Percentiles rank a stretch among this genome's conserved stretches.
phyloP scores from a whole-genome alignment of 2,888 invertebrate genomes.

The Chelonus formosanus region DNA sequence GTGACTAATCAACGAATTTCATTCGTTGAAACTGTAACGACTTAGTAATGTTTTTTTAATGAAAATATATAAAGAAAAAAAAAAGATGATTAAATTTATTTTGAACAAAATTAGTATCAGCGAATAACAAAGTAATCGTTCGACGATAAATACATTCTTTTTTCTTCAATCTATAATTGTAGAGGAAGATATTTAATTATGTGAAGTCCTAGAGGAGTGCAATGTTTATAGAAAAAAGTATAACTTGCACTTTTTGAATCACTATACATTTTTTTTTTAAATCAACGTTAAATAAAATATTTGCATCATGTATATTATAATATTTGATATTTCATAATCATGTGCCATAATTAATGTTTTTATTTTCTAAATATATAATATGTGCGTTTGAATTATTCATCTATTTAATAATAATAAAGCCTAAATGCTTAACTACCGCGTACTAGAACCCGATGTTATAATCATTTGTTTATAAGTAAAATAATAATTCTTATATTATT shows the following conservation, averaged over 20 bases:
- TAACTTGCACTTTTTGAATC: slow-evolving; percentile 17
- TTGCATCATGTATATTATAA: slow-evolving; percentile 51
- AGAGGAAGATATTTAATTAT: neutral
- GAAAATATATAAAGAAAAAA: too few species aligned
- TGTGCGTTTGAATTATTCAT: slow-evolving; percentile 34
- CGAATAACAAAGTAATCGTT: neutral
- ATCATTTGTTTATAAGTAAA: slow-evolving; percentile 52
- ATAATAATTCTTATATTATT: slow-evolving; percentile 53
- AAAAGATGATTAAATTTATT: too few species aligned
- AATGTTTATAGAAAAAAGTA: slow-evolving; percentile 20
- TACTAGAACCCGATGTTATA: slow-evolving; percentile 58
- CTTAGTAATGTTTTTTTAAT: too few species aligned
- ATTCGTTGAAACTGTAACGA: too few species aligned
- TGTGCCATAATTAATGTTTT: slow-evolving; percentile 28
- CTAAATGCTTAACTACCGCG: slow-evolving; percentile 49
- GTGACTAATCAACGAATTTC: too few species aligned
- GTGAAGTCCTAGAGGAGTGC: slow-evolving; percentile 1
- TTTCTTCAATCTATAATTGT: neutral
- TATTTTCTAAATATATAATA: slow-evolving; percentile 30
- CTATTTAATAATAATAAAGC: slow-evolving; percentile 46
- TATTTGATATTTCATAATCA: slow-evolving; percentile 35
- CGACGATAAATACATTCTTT: neutral
- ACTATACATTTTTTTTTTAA: slow-evolving; percentile 27
- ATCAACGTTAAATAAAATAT: slow-evolving; percentile 53
- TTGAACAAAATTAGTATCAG: too few species aligned